Base-by-base conservation (phyloP, 2,797 vertebrate species). In the Distichodus sexfasciatus region DNA sequence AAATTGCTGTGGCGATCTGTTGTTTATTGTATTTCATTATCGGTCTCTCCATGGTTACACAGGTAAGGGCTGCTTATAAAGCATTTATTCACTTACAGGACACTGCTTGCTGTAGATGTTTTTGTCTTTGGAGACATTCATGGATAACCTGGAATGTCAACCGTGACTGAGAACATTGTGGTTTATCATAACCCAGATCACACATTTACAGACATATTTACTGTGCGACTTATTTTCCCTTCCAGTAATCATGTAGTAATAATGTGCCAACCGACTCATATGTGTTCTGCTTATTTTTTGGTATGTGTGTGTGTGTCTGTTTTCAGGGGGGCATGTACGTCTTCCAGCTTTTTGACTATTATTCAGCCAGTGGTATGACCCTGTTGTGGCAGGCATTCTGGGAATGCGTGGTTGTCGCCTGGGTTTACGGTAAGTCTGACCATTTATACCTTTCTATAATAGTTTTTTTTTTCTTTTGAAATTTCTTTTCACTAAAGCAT, bases 301-400 rank as follows among this genome's bases (percentile, higher is more conserved):
- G n/a, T n/a, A n/a, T n/a, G 2, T 60, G 29, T 59, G 21, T 65
- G 12, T 62, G 19, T 67, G 33, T 76, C 2, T 50, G 15, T 74
- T 7, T 74, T 1, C 85, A 99, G 96, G 96, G 94, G 2, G 96
- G 96, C 75, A 99, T 99, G 96, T 99, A 95, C 6, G 95, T 99
- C 83, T 99, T 99, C 92, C 96, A 99, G 85, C 84, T 99, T 66
- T 99, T 99, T 79, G 96, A 99, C 85, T 93, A 97, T 88, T 99
- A 98, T 72, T 99, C 97, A 0, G 97, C 97, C 84, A 99, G 97
- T 1, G 97, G 97, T 61, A 97, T 95, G 85, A 98, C 96, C 2
- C 91, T 99, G 77, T 82, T 98, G 78, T 99, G 97, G 97, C 97
- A 99, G 81, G 93, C 96, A 19, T 98, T 98, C 90, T 98, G 97